A percentile compares a stretch with the other conserved stretches of the same genome.
Conservation (phyloP, 2,797 vertebrate genomes). For the Coccyzus lansbergi region DNA sequence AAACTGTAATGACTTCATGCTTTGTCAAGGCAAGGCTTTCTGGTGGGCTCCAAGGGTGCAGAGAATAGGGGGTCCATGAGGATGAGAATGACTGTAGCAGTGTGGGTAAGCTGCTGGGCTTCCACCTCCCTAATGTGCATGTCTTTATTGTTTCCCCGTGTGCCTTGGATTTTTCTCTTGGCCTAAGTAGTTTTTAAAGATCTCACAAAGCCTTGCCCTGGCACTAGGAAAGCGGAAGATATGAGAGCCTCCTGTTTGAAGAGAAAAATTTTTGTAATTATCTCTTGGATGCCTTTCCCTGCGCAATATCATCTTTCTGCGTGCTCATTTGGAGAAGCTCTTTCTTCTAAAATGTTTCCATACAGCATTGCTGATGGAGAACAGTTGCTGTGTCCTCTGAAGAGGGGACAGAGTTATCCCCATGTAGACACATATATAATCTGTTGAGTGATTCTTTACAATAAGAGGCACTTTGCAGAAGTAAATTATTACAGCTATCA, state of each 20-base stretch:
- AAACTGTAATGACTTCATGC: background rate
- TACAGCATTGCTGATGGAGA: background rate
- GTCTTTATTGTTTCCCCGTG: background rate
- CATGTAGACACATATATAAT: background rate
- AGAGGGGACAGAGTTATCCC: constrained; percentile 5
- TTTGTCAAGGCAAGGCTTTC: background rate
- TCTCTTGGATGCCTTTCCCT: background rate
- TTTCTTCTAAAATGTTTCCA: constrained; percentile 1
- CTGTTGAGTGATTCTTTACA: constrained; percentile 35
- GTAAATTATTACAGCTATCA: constrained; percentile 39
- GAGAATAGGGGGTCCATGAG: background rate
- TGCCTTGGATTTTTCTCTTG: background rate
- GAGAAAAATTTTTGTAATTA: background rate
- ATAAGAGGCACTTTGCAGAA: constrained; percentile 37
- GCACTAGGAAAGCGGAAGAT: background rate
- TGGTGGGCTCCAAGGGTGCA: background rate
- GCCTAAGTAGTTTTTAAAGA: background rate
- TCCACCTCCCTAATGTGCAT: background rate
- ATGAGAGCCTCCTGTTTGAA: background rate
- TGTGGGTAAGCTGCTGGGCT: background rate
- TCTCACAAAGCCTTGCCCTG: background rate
- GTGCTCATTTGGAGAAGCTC: background rate
- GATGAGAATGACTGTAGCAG: background rate
- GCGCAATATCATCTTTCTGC: background rate
- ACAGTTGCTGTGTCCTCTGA: background rate